phyloP scores from a whole-genome alignment of 1,140 invertebrate species.

The Proales similis region DNA sequence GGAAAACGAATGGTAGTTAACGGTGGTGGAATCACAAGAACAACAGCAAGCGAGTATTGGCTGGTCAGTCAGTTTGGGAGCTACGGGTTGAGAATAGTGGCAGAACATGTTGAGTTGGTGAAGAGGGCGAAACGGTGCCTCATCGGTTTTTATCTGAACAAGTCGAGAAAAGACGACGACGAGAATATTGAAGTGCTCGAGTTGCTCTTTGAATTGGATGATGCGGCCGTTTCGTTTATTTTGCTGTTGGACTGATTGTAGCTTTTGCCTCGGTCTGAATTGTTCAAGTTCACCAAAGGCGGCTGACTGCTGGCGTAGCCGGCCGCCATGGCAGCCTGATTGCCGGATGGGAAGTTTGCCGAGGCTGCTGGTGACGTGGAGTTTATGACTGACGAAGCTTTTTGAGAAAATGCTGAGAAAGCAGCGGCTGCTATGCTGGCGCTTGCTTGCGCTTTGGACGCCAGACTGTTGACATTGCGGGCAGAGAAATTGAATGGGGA shows the following conservation, averaged over 20 bases:
- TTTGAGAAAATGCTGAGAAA: conserved; percentile 33
- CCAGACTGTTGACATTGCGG: conserved; percentile 6
- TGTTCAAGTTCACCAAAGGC: neutral
- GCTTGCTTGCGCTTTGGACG: conserved; percentile 30
- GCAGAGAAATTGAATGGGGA: conserved; percentile 28
- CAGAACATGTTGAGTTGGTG: no score
- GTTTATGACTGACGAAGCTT: conserved; percentile 34
- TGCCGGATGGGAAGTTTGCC: no score
- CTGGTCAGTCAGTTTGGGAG: no score
- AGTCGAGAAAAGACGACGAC: conserved; percentile 33
- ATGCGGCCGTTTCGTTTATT: neutral
- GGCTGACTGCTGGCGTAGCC: neutral
- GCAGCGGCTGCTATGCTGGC: conserved; percentile 21
- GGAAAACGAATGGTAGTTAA: no score
- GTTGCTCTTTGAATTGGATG: conserved; percentile 2
- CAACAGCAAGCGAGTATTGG: no score
- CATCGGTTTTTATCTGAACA: conserved; percentile 37
- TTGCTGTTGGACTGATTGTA: neutral
- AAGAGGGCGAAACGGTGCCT: no score
- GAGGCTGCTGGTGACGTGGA: neutral
- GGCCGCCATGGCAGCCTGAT: neutral
- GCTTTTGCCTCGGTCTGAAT: neutral
- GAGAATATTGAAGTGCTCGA: conserved; percentile 37
- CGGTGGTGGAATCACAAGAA: no score
- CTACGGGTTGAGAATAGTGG: no score